These are phyloP conservation scores for Phanerotoma sp. DNA, from an alignment of 2,888 invertebrate species.

Conservation along the genomic window DNA sequence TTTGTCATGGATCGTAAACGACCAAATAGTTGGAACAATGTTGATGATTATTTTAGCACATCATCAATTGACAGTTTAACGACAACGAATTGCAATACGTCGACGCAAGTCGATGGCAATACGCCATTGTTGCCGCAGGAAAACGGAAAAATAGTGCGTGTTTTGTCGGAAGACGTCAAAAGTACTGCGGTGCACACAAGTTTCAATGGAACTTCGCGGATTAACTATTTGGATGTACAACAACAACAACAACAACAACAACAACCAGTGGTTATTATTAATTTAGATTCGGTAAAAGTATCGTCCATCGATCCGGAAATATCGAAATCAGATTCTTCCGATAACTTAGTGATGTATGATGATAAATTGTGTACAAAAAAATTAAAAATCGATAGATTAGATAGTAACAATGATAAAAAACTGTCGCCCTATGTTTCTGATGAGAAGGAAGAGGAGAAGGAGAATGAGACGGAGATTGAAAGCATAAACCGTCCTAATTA, in stretches of 20 bases:
- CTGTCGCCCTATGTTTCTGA: background rate
- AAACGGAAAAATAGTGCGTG: conserved; percentile 19
- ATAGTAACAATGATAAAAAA: conserved; percentile 28
- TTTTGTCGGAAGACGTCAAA: conserved; percentile 5
- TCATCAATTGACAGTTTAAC: conserved; percentile 31
- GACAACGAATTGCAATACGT: conserved; percentile 11
- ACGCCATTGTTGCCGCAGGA: conserved; percentile 23
- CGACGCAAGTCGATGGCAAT: background rate
- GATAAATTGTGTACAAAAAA: background rate
- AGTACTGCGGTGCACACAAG: conserved; percentile 19
- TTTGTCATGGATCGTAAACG: too few relatives aligned
- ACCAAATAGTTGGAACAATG: conserved; percentile 26
- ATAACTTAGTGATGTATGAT: too few relatives aligned
- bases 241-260: conserved; percentile 28
- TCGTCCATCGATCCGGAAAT: too few relatives aligned
- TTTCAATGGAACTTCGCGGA: background rate
- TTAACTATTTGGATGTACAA: too few relatives aligned
- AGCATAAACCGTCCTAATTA: conserved; percentile 45
- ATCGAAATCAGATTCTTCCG: conserved; percentile 35
- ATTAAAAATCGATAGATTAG: conserved; percentile 42
- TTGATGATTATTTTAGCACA: background rate
- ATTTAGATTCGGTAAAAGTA: conserved; percentile 32
- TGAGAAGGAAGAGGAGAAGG: too few relatives aligned
- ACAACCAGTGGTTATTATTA: conserved; percentile 31
- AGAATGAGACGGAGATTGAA: too few relatives aligned